phyloP scores from a whole-genome alignment of 2,113 vertebrate species.

The Myrmecophaga tridactyla region DNA sequence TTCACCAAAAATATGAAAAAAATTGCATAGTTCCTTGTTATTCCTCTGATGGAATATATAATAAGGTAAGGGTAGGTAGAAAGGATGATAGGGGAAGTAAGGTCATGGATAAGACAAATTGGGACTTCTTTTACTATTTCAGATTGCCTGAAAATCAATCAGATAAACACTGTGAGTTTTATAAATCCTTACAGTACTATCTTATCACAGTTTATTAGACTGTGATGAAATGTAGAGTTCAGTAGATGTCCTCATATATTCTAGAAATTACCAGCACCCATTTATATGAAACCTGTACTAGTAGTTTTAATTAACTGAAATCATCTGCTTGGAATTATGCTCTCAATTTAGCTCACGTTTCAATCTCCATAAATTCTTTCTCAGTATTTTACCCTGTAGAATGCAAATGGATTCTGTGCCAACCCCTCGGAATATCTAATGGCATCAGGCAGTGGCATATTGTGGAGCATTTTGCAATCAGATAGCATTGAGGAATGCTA shows the following conservation, averaged over 20 bases:
- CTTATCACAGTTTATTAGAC: conserved; percentile 72
- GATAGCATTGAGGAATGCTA: not conserved
- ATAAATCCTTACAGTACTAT: conserved; percentile 56
- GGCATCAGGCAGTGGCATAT: not conserved
- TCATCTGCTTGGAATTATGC: conserved; percentile 77
- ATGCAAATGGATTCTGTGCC: conserved; percentile 61
- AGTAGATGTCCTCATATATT: conserved; percentile 71
- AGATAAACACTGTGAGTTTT: conserved; percentile 51
- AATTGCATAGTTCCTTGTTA: not conserved
- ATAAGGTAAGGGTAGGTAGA: not conserved
- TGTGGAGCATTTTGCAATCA: not conserved
- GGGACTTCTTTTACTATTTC: not conserved
- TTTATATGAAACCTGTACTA: conserved; percentile 74
- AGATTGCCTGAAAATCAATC: conserved; percentile 13
- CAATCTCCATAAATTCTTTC: conserved; percentile 78
- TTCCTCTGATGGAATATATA: not conserved
- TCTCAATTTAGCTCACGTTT: conserved; percentile 78
- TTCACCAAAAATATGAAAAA: not conserved
- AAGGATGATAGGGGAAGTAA: not conserved
- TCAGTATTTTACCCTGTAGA: conserved; percentile 36
- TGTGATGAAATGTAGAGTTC: conserved; percentile 73
- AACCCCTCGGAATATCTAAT: conserved; percentile 5
- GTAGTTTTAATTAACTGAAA: conserved; percentile 79
- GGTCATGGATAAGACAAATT: not conserved
- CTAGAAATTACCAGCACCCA: conserved; percentile 71